A percentile compares a stretch with the other conserved stretches of the same genome.
Conservation (phyloP, 2,797 vertebrate genomes). For the Labeo calbasu region DNA sequence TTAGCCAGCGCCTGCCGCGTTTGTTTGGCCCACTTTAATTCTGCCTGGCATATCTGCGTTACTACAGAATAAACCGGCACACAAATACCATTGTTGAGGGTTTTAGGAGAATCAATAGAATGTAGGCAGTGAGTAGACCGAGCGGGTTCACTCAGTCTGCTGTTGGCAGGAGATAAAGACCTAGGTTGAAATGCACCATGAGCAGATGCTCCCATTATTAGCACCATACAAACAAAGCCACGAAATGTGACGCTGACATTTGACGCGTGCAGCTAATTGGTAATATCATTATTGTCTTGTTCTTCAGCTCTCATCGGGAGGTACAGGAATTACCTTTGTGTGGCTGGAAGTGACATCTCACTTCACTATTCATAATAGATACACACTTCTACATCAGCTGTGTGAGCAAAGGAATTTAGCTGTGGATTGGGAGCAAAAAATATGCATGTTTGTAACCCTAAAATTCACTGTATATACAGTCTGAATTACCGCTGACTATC, state of each 20-base stretch:
- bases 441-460: background rate
- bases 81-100: constrained; percentile 92
- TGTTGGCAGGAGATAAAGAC: constrained; percentile 91
- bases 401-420: constrained; percentile 6
- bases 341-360: constrained; percentile 44
- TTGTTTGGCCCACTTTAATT: constrained; percentile 88
- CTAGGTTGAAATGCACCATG: constrained; percentile 88
- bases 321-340: constrained; percentile 38
- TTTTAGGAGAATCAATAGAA: constrained; percentile 91
- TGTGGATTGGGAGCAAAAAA: background rate
- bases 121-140: constrained; percentile 84
- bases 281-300: constrained; percentile 62
- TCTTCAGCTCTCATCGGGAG: constrained; percentile 47
- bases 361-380: constrained; percentile 38
- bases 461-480: too few species aligned
- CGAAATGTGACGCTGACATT: constrained; percentile 67
- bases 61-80: constrained; percentile 91
- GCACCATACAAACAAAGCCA: constrained; percentile 88
- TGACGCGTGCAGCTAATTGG: constrained; percentile 59
- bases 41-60: constrained; percentile 93
- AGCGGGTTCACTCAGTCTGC: constrained; percentile 87
- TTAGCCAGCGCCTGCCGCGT: constrained; percentile 85
- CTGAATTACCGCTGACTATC: too few species aligned
- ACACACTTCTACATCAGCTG: constrained; percentile 24
- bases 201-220: constrained; percentile 87